These are phyloP conservation scores for Catostomus latipinnis DNA, from an alignment of 2,797 vertebrate genomes.

Conservation along the genomic window DNA sequence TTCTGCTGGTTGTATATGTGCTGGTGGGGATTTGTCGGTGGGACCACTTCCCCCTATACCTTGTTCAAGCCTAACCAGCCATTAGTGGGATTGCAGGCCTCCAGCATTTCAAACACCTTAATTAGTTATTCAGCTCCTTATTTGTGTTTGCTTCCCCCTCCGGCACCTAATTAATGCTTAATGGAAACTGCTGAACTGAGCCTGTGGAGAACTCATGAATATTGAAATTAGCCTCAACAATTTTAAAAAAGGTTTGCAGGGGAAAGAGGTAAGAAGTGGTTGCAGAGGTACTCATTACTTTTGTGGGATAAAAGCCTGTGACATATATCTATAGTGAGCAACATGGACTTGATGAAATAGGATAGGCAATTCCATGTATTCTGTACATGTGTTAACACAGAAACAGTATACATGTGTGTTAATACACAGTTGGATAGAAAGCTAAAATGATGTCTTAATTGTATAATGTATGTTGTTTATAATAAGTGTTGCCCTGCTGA, in stretches of 20 bases:
- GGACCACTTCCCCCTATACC: conserved; percentile 64
- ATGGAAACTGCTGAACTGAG: conserved; percentile 96
- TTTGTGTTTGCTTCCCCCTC: conserved; percentile 86
- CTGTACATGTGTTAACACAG: conserved; percentile 2
- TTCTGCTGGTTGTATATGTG: conserved; percentile 43
- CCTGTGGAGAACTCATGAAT: conserved; percentile 99
- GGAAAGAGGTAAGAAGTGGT: conserved; percentile 72
- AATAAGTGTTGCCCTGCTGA: conserved; percentile 6
- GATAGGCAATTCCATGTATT: conserved; percentile 1
- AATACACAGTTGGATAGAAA: background rate
- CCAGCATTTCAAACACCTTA: conserved; percentile 90
- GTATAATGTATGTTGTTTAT: background rate
- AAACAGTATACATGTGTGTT: background rate
- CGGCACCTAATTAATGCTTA: conserved; percentile 99
- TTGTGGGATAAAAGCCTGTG: conserved; percentile 80
- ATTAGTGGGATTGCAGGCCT: conserved; percentile 86
- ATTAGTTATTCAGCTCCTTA: conserved; percentile 89
- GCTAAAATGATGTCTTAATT: conserved; percentile 26
- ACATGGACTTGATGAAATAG: background rate
- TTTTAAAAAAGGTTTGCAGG: conserved; percentile 74
- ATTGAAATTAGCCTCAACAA: conserved; percentile 96
- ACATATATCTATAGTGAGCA: conserved; percentile 28
- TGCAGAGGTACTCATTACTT: conserved; percentile 90
- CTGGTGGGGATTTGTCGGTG: conserved; percentile 36
- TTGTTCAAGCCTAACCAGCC: conserved; percentile 84